phyloP scores from a whole-genome alignment of 2,797 vertebrate species.

The Spinus olivaceus region DNA sequence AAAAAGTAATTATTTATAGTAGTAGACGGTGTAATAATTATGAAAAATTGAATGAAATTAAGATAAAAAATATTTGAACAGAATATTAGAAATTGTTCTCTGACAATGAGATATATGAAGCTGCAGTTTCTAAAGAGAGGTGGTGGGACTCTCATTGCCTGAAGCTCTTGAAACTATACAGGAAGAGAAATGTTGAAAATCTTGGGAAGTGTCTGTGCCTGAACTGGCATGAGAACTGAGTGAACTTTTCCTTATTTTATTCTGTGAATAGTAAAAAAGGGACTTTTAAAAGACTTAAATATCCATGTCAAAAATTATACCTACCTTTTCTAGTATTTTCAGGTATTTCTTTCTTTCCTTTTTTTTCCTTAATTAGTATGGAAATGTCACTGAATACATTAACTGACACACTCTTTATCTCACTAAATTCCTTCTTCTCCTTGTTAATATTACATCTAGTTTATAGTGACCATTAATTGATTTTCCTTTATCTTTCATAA shows the following conservation, averaged over 20 bases:
- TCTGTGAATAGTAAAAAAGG: slow-evolving; percentile 15
- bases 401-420: slow-evolving; percentile 1
- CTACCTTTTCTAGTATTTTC: slow-evolving; percentile 1
- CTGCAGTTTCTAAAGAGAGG: background rate
- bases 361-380: background rate
- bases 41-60: background rate
- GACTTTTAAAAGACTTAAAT: background rate
- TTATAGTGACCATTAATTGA: background rate
- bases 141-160: background rate
- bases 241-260: slow-evolving; percentile 47
- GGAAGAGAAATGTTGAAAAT: slow-evolving; percentile 10
- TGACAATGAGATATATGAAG: background rate
- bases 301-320: slow-evolving; percentile 27
- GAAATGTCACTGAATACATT: slow-evolving; percentile 53
- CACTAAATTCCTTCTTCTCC: slow-evolving; percentile 1
- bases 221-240: slow-evolving; percentile 20
- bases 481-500: slow-evolving; percentile 11
- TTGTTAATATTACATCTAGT: background rate
- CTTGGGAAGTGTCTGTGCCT: background rate
- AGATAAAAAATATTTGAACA: background rate
- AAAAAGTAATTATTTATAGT: background rate
- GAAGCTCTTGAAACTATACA: background rate
- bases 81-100: background rate
- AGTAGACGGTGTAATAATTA: background rate
- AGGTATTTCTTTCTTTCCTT: background rate